Conservation (phyloP, 2,797 vertebrate species). For the Chrysocyon brachyurus region DNA sequence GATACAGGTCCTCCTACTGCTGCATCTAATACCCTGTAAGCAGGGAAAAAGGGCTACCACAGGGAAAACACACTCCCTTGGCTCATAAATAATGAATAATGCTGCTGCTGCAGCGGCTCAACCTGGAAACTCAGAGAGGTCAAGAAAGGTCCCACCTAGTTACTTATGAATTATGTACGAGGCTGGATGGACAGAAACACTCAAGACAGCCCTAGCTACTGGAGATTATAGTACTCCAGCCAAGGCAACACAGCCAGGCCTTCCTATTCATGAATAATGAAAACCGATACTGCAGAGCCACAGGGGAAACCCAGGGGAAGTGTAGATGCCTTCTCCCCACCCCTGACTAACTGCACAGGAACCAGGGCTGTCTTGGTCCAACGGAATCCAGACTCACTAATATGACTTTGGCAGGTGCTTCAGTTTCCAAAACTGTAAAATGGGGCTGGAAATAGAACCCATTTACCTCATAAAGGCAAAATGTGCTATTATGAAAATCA, state of each 20-base stretch:
- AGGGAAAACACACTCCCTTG: background rate
- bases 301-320: slow-evolving; percentile 27
- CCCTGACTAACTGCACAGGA: background rate
- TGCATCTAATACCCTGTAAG: slow-evolving; percentile 49
- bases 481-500: slow-evolving; percentile 46
- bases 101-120: background rate
- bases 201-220: slow-evolving; percentile 4
- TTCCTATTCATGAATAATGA: slow-evolving; percentile 51
- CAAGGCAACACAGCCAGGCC: background rate
- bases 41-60: slow-evolving; percentile 56
- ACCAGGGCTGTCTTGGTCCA: background rate
- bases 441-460: background rate
- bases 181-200: background rate
- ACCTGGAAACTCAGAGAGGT: slow-evolving; percentile 62
- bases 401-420: slow-evolving; percentile 7
- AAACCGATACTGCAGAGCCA: background rate
- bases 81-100: slow-evolving; percentile 68
- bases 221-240: background rate
- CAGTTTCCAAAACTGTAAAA: slow-evolving; percentile 43
- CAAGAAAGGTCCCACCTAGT: slow-evolving; percentile 53
- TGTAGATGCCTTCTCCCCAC: background rate
- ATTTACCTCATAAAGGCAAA: slow-evolving; percentile 35
- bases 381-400: slow-evolving; percentile 46
- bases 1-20: slow-evolving; percentile 17
- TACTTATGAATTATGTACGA: slow-evolving; percentile 67